These are phyloP conservation scores for Diorhabda carinulata DNA, from an alignment of 1,140 invertebrate genomes.

Conservation along the genomic window DNA sequence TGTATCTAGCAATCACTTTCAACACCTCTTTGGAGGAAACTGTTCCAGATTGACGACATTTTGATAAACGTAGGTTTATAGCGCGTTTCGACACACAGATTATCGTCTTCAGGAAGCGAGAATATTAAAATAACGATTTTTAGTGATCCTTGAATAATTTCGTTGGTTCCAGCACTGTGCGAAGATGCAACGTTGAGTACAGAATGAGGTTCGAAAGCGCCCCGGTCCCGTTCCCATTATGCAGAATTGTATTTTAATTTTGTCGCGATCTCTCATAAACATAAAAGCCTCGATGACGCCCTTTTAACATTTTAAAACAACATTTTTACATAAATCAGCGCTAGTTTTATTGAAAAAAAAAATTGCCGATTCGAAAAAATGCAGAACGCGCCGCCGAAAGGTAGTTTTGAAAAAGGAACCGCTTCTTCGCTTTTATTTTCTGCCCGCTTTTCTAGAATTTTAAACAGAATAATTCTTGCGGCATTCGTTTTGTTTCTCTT, in stretches of 20 bases:
- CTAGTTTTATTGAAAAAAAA: conserved; percentile 7
- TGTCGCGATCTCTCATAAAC: conserved; percentile 23
- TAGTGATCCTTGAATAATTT: too few species aligned
- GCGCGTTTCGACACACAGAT: too few species aligned
- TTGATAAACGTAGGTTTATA: too few species aligned
- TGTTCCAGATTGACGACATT: too few species aligned
- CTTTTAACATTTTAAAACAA: conserved; percentile 15
- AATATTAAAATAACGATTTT: too few species aligned
- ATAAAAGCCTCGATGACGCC: conserved; percentile 18
- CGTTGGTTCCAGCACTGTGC: not conserved
- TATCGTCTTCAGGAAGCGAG: too few species aligned
- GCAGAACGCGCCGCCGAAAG: conserved; percentile 1
- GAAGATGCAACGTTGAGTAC: not conserved
- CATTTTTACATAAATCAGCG: conserved; percentile 16
- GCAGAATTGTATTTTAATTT: conserved; percentile 40
- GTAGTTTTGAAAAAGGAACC: conserved; percentile 3
- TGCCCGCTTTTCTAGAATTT: conserved; percentile 1
- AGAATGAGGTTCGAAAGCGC: conserved; percentile 5
- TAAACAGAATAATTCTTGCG: not conserved
- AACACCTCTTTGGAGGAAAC: too few species aligned
- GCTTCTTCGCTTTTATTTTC: not conserved
- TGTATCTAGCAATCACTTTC: too few species aligned
- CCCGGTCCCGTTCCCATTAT: conserved; percentile 10
- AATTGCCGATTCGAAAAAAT: not conserved
- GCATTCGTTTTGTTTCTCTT: too few species aligned